These are phyloP conservation scores for Oxycera nigricornis DNA, from an alignment of 2,888 invertebrate genomes.

Conservation along the genomic window DNA sequence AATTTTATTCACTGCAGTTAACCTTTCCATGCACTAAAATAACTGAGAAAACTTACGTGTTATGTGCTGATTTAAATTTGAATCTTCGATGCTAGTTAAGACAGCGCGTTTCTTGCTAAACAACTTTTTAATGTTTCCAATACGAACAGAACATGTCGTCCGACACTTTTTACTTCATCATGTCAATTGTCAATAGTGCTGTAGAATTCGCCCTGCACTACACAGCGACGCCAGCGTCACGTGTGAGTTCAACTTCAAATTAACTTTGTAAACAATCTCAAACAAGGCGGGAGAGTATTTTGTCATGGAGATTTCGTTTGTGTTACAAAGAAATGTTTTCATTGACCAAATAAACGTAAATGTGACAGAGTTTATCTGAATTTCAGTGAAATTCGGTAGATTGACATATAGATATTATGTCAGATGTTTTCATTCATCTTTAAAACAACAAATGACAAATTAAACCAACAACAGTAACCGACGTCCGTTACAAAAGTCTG, in stretches of 20 bases:
- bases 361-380: no score
- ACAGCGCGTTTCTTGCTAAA: neutral
- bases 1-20: neutral
- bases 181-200: neutral
- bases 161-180: neutral
- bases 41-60: neutral
- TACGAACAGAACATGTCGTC: neutral
- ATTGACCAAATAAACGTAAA: constrained; percentile 6
- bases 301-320: constrained; percentile 13
- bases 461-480: neutral
- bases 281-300: constrained; percentile 20
- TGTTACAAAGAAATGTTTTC: neutral
- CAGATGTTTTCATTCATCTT: no score
- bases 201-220: no score
- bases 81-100: neutral
- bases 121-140: neutral
- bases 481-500: neutral
- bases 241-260: neutral
- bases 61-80: no score
- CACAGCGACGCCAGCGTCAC: no score
- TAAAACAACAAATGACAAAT: neutral
- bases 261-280: neutral
- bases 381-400: no score
- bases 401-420: no score
- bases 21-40: neutral